Percentiles rank a stretch among this genome's conserved stretches.
Evolutionary conservation across 2,888 invertebrate genomes (phyloP).

Genomic region (Bombylius discolor): DNA sequence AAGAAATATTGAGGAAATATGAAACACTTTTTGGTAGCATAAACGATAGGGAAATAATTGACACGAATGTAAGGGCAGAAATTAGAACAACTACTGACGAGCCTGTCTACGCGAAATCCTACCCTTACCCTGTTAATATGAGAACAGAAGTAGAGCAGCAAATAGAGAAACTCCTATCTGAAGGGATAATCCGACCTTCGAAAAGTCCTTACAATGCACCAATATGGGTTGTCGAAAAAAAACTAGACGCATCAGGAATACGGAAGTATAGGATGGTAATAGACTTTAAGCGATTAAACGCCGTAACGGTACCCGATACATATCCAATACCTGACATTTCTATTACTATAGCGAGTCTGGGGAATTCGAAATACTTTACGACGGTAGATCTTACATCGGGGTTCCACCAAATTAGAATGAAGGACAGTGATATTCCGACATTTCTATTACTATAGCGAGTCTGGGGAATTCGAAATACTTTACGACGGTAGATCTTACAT

Average conservation of each 20-base stretch:
- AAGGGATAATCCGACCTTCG: slow-evolving; percentile 21
- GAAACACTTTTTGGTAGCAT: slow-evolving; percentile 4
- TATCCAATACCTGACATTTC: slow-evolving; percentile 5
- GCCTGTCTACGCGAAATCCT: slow-evolving; percentile 21
- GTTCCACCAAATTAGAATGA: too few relatives aligned
- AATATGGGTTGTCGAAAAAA: slow-evolving; percentile 18
- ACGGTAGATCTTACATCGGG: too few relatives aligned
- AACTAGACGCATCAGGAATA: slow-evolving; percentile 12
- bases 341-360: too few relatives aligned
- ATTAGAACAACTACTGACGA: slow-evolving; percentile 19
- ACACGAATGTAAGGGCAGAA: slow-evolving; percentile 19
- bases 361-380: too few relatives aligned
- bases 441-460: slow-evolving; percentile 11
- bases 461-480: slow-evolving; percentile 15
- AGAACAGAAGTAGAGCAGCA: slow-evolving; percentile 19
- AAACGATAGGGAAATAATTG: slow-evolving; percentile 3
- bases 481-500: slow-evolving; percentile 15
- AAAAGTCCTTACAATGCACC: slow-evolving; percentile 20
- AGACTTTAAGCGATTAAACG: slow-evolving; percentile 15
- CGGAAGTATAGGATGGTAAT: slow-evolving; percentile 15
- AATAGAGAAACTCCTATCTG: slow-evolving; percentile 21
- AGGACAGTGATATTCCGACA: too few relatives aligned
- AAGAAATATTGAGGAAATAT: background rate
- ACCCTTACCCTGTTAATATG: slow-evolving; percentile 23
- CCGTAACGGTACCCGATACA: slow-evolving; percentile 14